Conservation (phyloP, 2,113 vertebrate genomes). For the Bubo bubo region DNA sequence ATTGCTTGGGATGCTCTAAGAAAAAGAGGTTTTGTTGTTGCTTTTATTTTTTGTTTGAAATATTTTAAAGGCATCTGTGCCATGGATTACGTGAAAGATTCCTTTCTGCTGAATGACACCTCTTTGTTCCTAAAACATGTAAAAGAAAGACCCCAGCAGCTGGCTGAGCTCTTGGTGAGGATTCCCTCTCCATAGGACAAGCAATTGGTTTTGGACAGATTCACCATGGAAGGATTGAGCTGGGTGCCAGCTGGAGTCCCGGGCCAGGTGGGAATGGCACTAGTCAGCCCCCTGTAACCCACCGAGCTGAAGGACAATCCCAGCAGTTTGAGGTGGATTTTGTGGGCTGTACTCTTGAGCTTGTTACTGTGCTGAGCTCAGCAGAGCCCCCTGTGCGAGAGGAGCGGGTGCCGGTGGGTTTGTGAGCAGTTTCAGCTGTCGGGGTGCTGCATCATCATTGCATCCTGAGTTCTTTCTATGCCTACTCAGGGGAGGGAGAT, state of each 20-base stretch:
- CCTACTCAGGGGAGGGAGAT: background rate
- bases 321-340: rapidly evolving
- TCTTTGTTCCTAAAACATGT: background rate
- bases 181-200: background rate
- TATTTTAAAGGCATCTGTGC: background rate
- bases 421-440: background rate
- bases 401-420: rapidly evolving
- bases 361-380: rapidly evolving
- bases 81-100: background rate
- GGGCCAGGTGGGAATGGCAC: no score
- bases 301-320: background rate
- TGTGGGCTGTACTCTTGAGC: background rate
- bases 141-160: background rate
- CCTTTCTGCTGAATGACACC: background rate
- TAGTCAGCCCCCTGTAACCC: background rate
- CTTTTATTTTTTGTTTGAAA: background rate
- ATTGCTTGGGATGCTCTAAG: background rate
- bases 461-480: background rate
- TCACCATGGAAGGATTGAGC: background rate
- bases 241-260: background rate
- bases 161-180: background rate
- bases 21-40: background rate
- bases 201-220: background rate
- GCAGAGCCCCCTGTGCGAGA: rapidly evolving
- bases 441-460: background rate